Evolutionary conservation across 2,113 vertebrate genomes (phyloP).

Genomic region (Phylloscopus whistleri): DNA sequence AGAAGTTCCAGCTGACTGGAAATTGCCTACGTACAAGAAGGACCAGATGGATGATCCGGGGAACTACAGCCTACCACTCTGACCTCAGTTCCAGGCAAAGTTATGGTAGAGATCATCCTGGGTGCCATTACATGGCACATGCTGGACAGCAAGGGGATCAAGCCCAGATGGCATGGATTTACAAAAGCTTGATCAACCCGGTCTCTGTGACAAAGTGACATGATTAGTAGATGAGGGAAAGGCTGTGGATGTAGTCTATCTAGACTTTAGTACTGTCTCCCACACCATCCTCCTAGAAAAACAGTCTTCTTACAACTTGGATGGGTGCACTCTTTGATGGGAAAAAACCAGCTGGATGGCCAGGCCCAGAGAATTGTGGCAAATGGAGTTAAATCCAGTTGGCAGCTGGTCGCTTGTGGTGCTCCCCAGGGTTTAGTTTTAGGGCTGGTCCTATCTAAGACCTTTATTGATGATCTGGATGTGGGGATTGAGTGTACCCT

Average conservation of each 20-base stretch:
- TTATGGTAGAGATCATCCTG: neutral
- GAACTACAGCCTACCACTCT: neutral
- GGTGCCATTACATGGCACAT: neutral
- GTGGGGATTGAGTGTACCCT: neutral
- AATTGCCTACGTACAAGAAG: neutral
- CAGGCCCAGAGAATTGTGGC: neutral
- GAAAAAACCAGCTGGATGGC: neutral
- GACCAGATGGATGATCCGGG: neutral
- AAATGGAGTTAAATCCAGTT: neutral
- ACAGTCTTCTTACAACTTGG: neutral
- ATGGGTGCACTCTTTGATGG: neutral
- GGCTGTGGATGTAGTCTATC: neutral
- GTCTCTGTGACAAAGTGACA: neutral
- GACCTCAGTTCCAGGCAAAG: neutral
- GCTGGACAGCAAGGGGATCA: neutral
- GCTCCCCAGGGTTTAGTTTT: neutral
- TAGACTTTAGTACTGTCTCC: neutral
- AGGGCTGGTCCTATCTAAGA: neutral
- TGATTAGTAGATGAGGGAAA: neutral
- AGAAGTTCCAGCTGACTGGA: neutral
- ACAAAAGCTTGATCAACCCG: neutral
- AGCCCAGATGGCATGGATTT: neutral
- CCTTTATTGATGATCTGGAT: neutral
- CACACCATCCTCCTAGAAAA: neutral
- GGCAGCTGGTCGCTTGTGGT: rapidly evolving